Evolutionary conservation across 1,140 invertebrate species (phyloP), one percentile per base, ranked within the genome.

Genomic region (Lethocerus indicus): DNA sequence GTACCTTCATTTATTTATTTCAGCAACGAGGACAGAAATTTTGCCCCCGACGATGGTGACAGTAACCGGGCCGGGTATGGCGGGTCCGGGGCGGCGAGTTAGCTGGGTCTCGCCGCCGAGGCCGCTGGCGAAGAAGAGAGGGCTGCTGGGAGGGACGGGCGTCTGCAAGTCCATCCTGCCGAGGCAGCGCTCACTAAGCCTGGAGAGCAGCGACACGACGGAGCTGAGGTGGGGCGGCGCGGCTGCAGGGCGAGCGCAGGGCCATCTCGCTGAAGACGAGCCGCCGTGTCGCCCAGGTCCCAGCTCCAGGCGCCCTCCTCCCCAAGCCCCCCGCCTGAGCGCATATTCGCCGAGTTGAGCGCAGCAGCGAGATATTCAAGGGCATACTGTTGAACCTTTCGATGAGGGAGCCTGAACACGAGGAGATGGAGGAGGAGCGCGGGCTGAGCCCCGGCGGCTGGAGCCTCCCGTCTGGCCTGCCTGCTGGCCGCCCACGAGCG

Each of bases 121-220:
- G n/a, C n/a, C n/a, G n/a, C n/a, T n/a, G 1, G 50, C 53, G 47
- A 58, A 29, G 57, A 58, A 53, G 32, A 52, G 58, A 29, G 62
- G 7, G 52, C 59, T 2, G 52, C 58, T 14, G 59, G 61, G 9
- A 44, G n/a, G n/a, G n/a, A n/a, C n/a, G n/a, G n/a, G n/a, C n/a
- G 42, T 20, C 56, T 61, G 24, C 62, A 61, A 48, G 55, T 57
- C n/a, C n/a, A n/a, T n/a, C 37, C 53, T 67, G 23, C 59, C 63
- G 13, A 60, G 64, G 9, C 65, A 67, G 52, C 44, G 66, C 18
- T 66, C 62, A 1, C 63, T 68, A 47, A 67, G 65, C 1, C 54
- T 67, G 3, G 66, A 70, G 43, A 63, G 69, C 0, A 67, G 67
- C 0, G n/a, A n/a, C n/a, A n/a, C n/a, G n/a, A n/a, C n/a, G n/a